A percentile compares a stretch with the other conserved stretches of the same genome.
Evolutionary conservation across 2,797 vertebrate genomes (phyloP).

Genomic region (Spatula clypeata): DNA sequence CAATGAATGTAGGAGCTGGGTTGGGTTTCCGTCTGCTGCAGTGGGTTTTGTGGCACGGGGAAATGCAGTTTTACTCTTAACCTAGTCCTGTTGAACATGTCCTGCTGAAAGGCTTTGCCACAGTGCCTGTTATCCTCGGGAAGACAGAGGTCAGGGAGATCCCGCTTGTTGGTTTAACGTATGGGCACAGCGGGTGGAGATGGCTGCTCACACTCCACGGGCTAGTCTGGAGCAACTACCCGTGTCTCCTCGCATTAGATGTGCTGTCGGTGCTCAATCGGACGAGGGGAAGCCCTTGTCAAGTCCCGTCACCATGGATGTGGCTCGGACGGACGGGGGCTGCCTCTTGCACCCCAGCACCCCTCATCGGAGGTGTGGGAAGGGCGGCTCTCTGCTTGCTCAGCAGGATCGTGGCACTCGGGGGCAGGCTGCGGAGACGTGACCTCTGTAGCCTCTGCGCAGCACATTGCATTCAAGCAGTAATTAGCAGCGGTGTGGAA

Average conservation of each 20-base stretch:
- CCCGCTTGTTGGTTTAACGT: slow-evolving; percentile 29
- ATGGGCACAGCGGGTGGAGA: neutral
- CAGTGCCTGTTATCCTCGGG: neutral
- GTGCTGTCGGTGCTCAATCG: neutral
- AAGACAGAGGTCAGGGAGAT: slow-evolving; percentile 19
- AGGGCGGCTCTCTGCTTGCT: slow-evolving; percentile 29
- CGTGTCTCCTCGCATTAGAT: neutral
- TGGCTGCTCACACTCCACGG: slow-evolving; percentile 27
- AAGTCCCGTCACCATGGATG: neutral
- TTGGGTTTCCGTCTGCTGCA: neutral
- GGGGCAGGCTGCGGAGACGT: neutral
- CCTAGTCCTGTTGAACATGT: neutral
- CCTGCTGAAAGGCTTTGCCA: neutral
- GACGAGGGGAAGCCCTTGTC: neutral
- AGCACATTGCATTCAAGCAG: slow-evolving; percentile 24
- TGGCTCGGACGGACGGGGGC: slow-evolving; percentile 18
- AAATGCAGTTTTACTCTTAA: neutral
- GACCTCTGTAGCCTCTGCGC: slow-evolving; percentile 49
- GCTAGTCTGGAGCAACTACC: neutral
- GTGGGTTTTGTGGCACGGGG: neutral
- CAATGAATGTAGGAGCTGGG: neutral
- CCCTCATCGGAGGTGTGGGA: neutral
- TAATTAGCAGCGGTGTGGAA: slow-evolving; percentile 54
- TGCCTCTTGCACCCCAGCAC: neutral
- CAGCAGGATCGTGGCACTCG: slow-evolving; percentile 32